Percentiles rank a stretch among this genome's conserved stretches.
These are phyloP conservation scores for Panopea generosa DNA, from an alignment of 2,888 invertebrate species.

Conservation along the genomic window DNA sequence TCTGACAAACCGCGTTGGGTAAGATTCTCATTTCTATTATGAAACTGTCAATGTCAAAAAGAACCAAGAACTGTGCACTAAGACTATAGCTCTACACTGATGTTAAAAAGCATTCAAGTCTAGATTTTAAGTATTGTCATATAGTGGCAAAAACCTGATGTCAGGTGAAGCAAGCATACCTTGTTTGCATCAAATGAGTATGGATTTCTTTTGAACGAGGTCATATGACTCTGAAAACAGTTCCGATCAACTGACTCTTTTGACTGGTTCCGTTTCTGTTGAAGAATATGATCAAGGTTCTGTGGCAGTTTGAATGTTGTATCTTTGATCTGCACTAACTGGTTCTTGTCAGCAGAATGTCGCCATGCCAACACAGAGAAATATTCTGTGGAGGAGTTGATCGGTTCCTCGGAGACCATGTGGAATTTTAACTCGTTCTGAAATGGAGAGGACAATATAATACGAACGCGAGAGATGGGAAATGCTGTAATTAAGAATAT, in stretches of 20 bases:
- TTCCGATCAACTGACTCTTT: slow-evolving; percentile 33
- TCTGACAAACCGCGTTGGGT: no score
- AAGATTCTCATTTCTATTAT: no score
- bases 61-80: no score
- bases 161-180: no score
- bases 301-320: slow-evolving; percentile 74
- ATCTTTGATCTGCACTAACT: slow-evolving; percentile 61
- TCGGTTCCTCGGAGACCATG: slow-evolving; percentile 73
- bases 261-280: slow-evolving; percentile 2
- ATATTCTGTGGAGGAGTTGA: slow-evolving; percentile 61
- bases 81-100: no score
- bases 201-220: slow-evolving; percentile 72
- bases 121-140: no score
- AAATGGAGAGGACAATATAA: slow-evolving; percentile 38
- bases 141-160: no score
- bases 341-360: slow-evolving; percentile 51
- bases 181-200: slow-evolving; percentile 57
- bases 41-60: no score
- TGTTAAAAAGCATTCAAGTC: no score
- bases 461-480: not conserved
- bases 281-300: slow-evolving; percentile 56
- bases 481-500: no score
- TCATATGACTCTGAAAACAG: slow-evolving; percentile 76
- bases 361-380: slow-evolving; percentile 71
- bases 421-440: slow-evolving; percentile 77